These are phyloP conservation scores for Lucinisca nassula DNA, from an alignment of 2,888 invertebrate genomes.

Conservation along the genomic window DNA sequence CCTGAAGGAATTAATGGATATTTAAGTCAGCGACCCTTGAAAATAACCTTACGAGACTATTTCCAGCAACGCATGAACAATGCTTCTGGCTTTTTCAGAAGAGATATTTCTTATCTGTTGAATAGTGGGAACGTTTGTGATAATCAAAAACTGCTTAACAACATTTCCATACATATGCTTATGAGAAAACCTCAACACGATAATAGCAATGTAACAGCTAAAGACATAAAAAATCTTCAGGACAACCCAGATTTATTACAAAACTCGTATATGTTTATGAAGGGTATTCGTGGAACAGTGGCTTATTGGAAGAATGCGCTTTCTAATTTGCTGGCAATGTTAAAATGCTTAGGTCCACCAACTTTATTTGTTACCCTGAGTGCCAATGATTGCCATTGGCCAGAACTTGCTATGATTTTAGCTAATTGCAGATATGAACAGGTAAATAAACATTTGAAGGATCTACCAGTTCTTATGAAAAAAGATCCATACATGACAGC, in stretches of 20 bases:
- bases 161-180: slow-evolving; percentile 7
- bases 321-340: slow-evolving; percentile 18
- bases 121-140: slow-evolving; percentile 34
- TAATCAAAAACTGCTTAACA: neutral
- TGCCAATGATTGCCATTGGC: neutral
- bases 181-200: neutral
- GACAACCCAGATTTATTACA: slow-evolving; percentile 23
- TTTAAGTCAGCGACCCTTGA: slow-evolving; percentile 13
- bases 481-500: slow-evolving; percentile 44
- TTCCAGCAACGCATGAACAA: slow-evolving; percentile 17
- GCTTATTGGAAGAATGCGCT: slow-evolving; percentile 43
- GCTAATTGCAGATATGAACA: neutral
- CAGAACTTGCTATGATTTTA: neutral
- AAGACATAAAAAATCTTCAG: neutral
- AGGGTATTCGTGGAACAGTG: slow-evolving; percentile 26
- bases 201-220: neutral
- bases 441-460: neutral
- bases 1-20: slow-evolving; percentile 25
- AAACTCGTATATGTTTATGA: slow-evolving; percentile 46
- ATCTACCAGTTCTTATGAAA: slow-evolving; percentile 23
- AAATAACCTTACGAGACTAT: slow-evolving; percentile 7
- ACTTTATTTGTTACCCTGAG: neutral
- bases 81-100: slow-evolving; percentile 17
- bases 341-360: slow-evolving; percentile 9
- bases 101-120: slow-evolving; percentile 24